Evolutionary conservation across 2,113 vertebrate genomes (phyloP).

Genomic region (Phaetusa simplex): DNA sequence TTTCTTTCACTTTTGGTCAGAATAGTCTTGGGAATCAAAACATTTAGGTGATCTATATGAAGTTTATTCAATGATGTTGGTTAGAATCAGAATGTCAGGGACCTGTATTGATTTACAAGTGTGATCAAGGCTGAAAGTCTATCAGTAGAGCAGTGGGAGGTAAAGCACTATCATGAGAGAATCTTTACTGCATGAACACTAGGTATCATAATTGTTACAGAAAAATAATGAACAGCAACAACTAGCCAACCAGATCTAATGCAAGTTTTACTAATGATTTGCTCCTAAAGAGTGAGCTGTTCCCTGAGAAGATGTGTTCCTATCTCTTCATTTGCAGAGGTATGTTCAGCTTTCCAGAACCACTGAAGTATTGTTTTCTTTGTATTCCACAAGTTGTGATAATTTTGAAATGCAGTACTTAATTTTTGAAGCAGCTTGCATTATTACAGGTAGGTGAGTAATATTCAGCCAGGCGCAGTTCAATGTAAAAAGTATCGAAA

Average conservation of each 20-base stretch:
- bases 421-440: background rate
- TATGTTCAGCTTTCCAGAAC: background rate
- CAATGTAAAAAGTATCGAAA: background rate
- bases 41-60: background rate
- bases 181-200: background rate
- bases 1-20: background rate
- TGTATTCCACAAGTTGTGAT: background rate
- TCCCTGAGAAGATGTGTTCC: background rate
- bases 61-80: background rate
- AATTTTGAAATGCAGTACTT: background rate
- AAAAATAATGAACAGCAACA: background rate
- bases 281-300: background rate
- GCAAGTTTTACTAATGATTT: background rate
- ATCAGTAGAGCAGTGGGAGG: background rate
- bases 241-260: background rate
- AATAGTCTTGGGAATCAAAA: background rate
- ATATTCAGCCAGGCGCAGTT: background rate
- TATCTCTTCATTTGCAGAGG: background rate
- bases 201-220: background rate
- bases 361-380: background rate
- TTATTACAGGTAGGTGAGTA: background rate
- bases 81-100: slow-evolving; percentile 16
- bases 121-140: slow-evolving; percentile 23
- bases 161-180: slow-evolving; percentile 13
- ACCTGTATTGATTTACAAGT: slow-evolving; percentile 24